These are phyloP conservation scores for Alcedo atthis DNA, from an alignment of 2,797 vertebrate genomes.

Conservation along the genomic window DNA sequence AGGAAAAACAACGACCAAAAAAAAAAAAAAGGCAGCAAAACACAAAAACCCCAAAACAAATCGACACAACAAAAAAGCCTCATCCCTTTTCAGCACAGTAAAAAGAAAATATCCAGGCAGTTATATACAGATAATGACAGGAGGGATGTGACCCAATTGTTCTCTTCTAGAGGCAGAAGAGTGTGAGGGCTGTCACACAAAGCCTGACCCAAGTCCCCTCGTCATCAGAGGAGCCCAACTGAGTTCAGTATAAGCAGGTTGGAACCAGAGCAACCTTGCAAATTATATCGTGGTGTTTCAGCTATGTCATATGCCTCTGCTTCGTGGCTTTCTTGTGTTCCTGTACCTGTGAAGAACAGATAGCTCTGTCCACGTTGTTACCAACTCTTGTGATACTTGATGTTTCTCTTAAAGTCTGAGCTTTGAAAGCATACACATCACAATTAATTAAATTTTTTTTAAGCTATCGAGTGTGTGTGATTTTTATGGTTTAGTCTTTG, in stretches of 20 bases:
- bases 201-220: neutral
- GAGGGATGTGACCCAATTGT: neutral
- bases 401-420: neutral
- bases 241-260: neutral
- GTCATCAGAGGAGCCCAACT: accelerated
- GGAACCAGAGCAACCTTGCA: neutral
- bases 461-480: neutral
- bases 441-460: neutral
- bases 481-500: neutral
- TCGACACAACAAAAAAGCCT: neutral
- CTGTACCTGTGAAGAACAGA: neutral
- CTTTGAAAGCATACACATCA: neutral
- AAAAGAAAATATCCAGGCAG: neutral
- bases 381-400: neutral
- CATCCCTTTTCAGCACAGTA: neutral
- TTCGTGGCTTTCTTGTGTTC: neutral
- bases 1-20: too few species aligned
- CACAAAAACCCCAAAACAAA: too few species aligned
- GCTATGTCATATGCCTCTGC: neutral
- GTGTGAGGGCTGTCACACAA: neutral
- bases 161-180: neutral
- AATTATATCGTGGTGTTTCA: neutral
- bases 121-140: neutral
- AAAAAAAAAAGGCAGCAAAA: too few species aligned
- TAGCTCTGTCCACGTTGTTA: neutral